Evolutionary conservation across 2,113 vertebrate genomes (phyloP).

Genomic region (Clarias macrocephalus): DNA sequence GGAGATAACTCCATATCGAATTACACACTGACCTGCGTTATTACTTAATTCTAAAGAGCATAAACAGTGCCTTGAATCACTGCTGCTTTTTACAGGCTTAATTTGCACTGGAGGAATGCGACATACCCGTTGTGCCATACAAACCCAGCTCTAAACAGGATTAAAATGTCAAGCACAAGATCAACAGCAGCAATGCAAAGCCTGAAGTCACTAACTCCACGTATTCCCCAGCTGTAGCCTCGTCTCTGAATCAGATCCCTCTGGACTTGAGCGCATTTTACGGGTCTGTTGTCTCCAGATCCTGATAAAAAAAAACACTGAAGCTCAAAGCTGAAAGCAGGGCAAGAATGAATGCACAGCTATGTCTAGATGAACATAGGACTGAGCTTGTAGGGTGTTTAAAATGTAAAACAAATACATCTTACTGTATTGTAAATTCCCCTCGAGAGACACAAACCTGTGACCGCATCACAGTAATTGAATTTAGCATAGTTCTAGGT

Average conservation of each 20-base stretch:
- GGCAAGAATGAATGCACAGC: slow-evolving; percentile 34
- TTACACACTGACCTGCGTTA: background rate
- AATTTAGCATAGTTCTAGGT: background rate
- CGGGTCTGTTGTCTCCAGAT: slow-evolving; percentile 62
- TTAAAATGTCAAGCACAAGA: slow-evolving; percentile 50
- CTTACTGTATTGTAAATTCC: background rate
- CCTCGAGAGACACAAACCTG: background rate
- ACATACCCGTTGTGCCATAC: slow-evolving; percentile 56
- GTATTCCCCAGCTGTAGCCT: slow-evolving; percentile 55
- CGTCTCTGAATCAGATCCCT: slow-evolving; percentile 61
- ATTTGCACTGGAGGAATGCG: slow-evolving; percentile 52
- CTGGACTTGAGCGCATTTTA: slow-evolving; percentile 58
- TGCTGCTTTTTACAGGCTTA: slow-evolving; percentile 23
- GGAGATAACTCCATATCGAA: background rate
- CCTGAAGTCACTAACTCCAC: slow-evolving; percentile 52
- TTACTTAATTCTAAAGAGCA: slow-evolving; percentile 27
- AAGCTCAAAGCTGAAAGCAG: slow-evolving; percentile 1
- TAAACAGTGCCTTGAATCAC: slow-evolving; percentile 3
- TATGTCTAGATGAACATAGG: slow-evolving; percentile 17
- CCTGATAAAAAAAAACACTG: slow-evolving; percentile 33
- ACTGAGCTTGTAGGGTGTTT: background rate
- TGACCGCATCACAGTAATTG: background rate
- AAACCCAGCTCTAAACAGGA: slow-evolving; percentile 58
- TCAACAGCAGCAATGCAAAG: slow-evolving; percentile 49
- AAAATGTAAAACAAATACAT: background rate